Evolutionary conservation across 1,140 invertebrate genomes (phyloP), one percentile per base, ranked within the genome.

Genomic region (Micrasema minimum): DNA sequence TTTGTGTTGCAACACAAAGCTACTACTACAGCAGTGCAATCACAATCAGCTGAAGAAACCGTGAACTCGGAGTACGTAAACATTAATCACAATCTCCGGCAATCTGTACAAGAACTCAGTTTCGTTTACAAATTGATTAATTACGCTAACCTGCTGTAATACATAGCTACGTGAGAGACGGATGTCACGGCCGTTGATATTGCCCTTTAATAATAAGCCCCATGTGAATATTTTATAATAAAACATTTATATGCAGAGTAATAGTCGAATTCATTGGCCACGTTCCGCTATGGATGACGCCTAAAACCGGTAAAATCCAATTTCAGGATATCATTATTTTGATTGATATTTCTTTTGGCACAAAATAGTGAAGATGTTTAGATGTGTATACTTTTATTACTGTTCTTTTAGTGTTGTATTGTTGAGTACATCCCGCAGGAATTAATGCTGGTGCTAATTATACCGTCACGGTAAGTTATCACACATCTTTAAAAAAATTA

Each of bases 161-260:
- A 62, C 59, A 45, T 45, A 45, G 38, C 41, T 14, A 23, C 57
- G 37, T n/a, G n/a, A n/a, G n/a, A 20, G 57, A 35, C 62, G 62
- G 62, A 66, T 66, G 62, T 66, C 62, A 38, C 46, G 62, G 26
- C 23, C 26, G 10, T n/a, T n/a, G n/a, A n/a, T n/a, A n/a, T n/a
- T 35, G 59, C 59, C 59, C 59, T 62, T 62, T 45, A 62, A 62
- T 45, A 22, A 46, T 41, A 38, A 62, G 50, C 62, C 62, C 62
- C 62, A 66, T 38, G 62, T 51, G 62, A 66, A 66, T 45, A 12
- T 31, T 66, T 51, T 50, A 66, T 45, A 22, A 66, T 62, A 62
- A 66, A 50, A 62, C 43, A 50, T 50, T 2, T 66, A 45, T 45
- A 66, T 66, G 62, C 62, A 11, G 62, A 66, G 62, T n/a, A 37